These are phyloP conservation scores for Epizoanthus rinbou DNA, from an alignment of 92 coral and sea anemone species.

Conservation along the genomic window DNA sequence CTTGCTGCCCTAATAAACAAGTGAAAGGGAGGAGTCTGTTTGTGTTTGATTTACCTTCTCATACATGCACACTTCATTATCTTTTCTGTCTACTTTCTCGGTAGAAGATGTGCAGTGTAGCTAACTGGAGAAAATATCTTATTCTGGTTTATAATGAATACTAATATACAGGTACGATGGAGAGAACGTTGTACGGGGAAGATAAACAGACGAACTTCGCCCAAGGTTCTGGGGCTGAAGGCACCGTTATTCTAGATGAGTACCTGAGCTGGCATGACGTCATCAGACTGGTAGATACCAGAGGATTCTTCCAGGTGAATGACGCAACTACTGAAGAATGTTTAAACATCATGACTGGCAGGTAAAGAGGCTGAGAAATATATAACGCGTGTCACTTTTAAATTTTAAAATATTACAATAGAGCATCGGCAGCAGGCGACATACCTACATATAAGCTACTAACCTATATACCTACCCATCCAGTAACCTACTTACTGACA, in stretches of 20 bases:
- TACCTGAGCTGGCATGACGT: slow-evolving; percentile 41
- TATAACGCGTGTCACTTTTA: no score
- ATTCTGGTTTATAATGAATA: neutral
- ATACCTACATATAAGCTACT: no score
- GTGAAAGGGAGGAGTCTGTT: no score
- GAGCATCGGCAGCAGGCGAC: no score
- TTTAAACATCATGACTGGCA: slow-evolving; percentile 76
- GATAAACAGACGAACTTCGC: slow-evolving; percentile 62
- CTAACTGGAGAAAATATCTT: no score
- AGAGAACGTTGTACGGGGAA: slow-evolving; percentile 59
- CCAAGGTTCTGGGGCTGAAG: slow-evolving; percentile 76
- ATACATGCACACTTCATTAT: no score
- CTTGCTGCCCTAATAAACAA: no score
- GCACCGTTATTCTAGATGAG: slow-evolving; percentile 67
- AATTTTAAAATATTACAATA: no score
- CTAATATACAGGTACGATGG: slow-evolving; percentile 60
- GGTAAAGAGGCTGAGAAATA: slow-evolving; percentile 24
- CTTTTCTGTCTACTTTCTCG: no score
- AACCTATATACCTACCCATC: no score
- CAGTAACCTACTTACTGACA: neutral
- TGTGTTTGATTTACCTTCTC: no score
- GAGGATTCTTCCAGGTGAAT: slow-evolving; percentile 73
- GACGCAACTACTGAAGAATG: slow-evolving; percentile 61
- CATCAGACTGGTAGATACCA: slow-evolving; percentile 68
- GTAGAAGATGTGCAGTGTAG: no score